A percentile compares a stretch with the other conserved stretches of the same genome.
Evolutionary conservation across 2,113 vertebrate genomes (phyloP).

Genomic region (Amblyornis subalaris): DNA sequence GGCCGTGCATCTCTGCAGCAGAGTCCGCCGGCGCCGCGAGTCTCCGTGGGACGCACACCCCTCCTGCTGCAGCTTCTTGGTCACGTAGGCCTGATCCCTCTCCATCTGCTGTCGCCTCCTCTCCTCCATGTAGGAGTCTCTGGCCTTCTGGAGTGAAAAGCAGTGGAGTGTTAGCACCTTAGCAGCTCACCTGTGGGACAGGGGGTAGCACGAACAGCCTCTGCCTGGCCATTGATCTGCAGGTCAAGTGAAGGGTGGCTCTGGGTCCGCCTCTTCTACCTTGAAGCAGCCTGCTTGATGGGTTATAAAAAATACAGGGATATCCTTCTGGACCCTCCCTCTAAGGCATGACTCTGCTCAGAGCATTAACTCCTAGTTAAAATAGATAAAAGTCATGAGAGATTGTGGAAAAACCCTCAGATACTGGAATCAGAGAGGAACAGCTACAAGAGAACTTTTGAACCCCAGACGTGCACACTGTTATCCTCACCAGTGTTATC

Average conservation of each 20-base stretch:
- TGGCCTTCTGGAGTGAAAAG: conserved; percentile 82
- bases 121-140: conserved; percentile 83
- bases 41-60: conserved; percentile 68
- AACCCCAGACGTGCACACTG: neutral
- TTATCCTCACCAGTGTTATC: neutral
- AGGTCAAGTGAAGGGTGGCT: neutral
- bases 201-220: neutral
- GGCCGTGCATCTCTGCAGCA: conserved; percentile 75
- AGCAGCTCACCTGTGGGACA: neutral
- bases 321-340: neutral
- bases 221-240: neutral
- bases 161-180: neutral
- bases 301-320: neutral
- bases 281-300: neutral
- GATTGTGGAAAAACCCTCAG: neutral
- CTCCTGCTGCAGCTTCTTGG: conserved; percentile 81
- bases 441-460: neutral
- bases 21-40: conserved; percentile 67
- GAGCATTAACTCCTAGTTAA: neutral
- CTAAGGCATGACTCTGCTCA: neutral
- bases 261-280: neutral
- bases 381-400: neutral
- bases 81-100: conserved; percentile 81
- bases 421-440: neutral
- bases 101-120: conserved; percentile 84